Base-by-base conservation (phyloP, 2,113 vertebrate species). In the Galeopterus variegatus region DNA sequence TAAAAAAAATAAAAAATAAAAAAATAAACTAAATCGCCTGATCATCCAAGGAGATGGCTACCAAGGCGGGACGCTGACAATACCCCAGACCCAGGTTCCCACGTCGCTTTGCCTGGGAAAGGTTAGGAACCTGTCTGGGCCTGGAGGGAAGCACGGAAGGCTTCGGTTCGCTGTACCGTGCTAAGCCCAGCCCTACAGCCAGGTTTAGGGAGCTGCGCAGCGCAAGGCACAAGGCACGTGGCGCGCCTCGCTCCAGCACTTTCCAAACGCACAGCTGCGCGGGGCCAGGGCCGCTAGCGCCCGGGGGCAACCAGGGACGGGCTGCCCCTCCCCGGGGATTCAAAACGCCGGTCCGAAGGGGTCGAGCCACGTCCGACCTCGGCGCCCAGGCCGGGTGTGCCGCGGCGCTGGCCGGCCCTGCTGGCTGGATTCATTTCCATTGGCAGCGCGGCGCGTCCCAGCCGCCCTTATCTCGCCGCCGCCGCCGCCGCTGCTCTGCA, bases 401-500 rank as follows among this genome's bases (percentile, higher is more conserved):
- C 28, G 41, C 89, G 3, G 64, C 41, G 54, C 86, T 84, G 31
- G 56, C 90, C 80, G 60, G 82, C 91, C 72, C 96, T 33, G 88
- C 93, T 93, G 58, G 31, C 92, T 1, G 28, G 95, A 93, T 96
- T 83, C 64, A 89, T 97, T 96, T 96, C 96, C 67, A 94, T 90
- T 45, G 52, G 91, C 96, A 98, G 96, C 92, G 50, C 1, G 28
- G 94, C 12, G 58, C 89, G 89, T 83, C 96, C 72, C 93, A 36
- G 92, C 65, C 79, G 89, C 95, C 72, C 13, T 97, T 94, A 96
- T 98, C 98, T 97, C 92, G 33, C 28, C 26, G 79, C 50, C 12
- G 70, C 95, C n/a, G 54, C 90, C 5, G 92, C n/a, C n/a, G n/a
- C n/a, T 12, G 87, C 96, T 98, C 77, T 96, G 97, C 96, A 72